Evolutionary conservation across 2,888 invertebrate genomes (phyloP), one percentile per base, ranked within the genome.

Genomic region (Drosophila nr. perissopoda): DNA sequence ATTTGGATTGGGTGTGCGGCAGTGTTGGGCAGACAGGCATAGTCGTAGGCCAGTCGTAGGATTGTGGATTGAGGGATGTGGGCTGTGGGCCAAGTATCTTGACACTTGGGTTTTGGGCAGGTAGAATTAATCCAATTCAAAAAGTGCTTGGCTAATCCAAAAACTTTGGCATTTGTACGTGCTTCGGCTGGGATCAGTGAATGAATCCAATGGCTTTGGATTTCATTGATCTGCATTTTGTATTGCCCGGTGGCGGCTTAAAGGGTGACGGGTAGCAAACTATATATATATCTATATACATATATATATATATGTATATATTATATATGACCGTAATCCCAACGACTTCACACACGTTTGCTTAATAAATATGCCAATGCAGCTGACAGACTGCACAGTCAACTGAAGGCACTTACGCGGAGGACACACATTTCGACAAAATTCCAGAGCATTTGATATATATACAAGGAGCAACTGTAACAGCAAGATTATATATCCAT

Each of bases 181-280:
- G 52, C 34, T 36, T 34, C 27, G 16, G 33, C 51, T 64, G 76
- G 80, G 83, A 83, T 83, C 78, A 83, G 78, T 85, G 85, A 83
- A 83, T 83, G 83, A 85, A 83, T 85, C 83, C 85, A 48, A 34
- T 11, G 83, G 83, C 74, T 83, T 83, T 85, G 77, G 81, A 63
- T 83, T 85, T 83, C 81, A 83, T 83, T 83, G 81, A 83, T 83
- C 85, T 79, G 80, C 71, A 63, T 57, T 59, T 59, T 34, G 51
- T 53, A 73, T 63, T 58, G 64, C 65, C 40, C 29, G 18, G 34
- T 25, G 59, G 52, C 56, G 66, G 69, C 69, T 69, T 71, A 42
- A 45, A 11, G 45, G 51, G 31, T 51, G 31, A 25, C 52, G 25
- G 21, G 45, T n/a, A 18, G 52, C 29, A 54, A 57, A 18, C 76